Percentiles rank a stretch among this genome's conserved stretches.
Evolutionary conservation across 2,888 invertebrate species (phyloP).

Genomic region (Sclerodermus sp.): DNA sequence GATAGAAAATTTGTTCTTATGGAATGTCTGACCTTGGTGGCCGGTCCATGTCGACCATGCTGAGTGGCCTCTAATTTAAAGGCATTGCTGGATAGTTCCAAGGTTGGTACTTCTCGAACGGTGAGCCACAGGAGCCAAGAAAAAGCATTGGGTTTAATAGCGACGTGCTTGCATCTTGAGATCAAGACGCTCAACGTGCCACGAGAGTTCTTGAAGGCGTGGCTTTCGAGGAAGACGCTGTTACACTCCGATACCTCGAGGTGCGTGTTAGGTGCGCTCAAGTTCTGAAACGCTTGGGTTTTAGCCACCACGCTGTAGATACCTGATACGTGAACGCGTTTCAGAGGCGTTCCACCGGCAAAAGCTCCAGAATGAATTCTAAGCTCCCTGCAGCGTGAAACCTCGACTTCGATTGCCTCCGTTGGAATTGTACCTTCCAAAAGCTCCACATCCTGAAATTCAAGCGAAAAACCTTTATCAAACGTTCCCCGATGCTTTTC

Average conservation of each 20-base stretch:
- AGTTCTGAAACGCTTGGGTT: conserved; percentile 64
- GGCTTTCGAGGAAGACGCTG: conserved; percentile 65
- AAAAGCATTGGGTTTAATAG: conserved; percentile 67
- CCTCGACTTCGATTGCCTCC: conserved; percentile 63
- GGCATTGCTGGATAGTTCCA: conserved; percentile 64
- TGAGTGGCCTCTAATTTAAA: conserved; percentile 67
- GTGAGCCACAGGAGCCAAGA: conserved; percentile 67
- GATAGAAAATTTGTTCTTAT: too few species aligned
- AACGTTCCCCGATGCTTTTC: too few species aligned
- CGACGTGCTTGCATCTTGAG: conserved; percentile 62
- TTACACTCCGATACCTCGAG: conserved; percentile 66
- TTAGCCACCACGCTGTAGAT: conserved; percentile 62
- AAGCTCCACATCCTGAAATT: conserved; percentile 51
- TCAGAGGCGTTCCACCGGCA: conserved; percentile 61
- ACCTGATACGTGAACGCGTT: conserved; percentile 62
- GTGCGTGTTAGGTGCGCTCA: conserved; percentile 64
- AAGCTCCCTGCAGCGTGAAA: conserved; percentile 63
- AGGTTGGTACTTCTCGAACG: conserved; percentile 62
- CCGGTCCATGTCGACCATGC: conserved; percentile 68
- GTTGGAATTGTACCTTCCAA: conserved; percentile 62
- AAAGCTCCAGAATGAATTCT: conserved; percentile 64
- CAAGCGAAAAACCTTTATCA: background rate
- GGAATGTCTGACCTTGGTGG: conserved; percentile 51
- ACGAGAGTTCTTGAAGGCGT: conserved; percentile 66
- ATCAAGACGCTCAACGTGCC: conserved; percentile 68